phyloP scores from a whole-genome alignment of 2,888 invertebrate species.

The Drosophila algonquin region DNA sequence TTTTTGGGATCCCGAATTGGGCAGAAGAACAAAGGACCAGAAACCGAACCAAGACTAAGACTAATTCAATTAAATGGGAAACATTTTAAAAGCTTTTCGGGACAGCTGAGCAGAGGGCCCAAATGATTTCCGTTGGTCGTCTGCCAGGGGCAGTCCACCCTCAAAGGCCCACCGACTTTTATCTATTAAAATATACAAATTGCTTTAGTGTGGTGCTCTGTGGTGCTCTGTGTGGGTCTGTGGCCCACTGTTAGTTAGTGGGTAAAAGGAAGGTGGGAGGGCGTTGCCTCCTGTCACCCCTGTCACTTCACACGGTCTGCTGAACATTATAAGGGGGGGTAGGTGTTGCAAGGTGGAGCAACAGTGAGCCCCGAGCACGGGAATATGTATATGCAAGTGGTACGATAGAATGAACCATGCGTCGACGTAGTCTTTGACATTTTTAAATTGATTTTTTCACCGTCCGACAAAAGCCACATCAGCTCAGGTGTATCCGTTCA shows the following conservation, averaged over 20 bases:
- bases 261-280: conserved; percentile 8
- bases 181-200: conserved; percentile 65
- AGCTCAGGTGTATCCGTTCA: conserved; percentile 67
- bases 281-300: conserved; percentile 37
- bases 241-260: conserved; percentile 21
- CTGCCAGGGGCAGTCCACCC: conserved; percentile 41
- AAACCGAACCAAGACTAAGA: conserved; percentile 9
- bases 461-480: conserved; percentile 61
- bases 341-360: conserved; percentile 8
- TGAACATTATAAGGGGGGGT: conserved; percentile 34
- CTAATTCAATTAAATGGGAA: conserved; percentile 63
- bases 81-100: conserved; percentile 44
- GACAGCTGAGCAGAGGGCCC: conserved; percentile 19
- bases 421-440: conserved; percentile 49
- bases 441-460: conserved; percentile 63
- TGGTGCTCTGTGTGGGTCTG: background rate
- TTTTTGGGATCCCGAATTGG: conserved; percentile 26
- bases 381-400: background rate
- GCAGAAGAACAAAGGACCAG: conserved; percentile 32
- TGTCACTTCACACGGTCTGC: conserved; percentile 57
- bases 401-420: background rate
- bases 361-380: conserved; percentile 20
- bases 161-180: conserved; percentile 43
- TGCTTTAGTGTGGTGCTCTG: conserved; percentile 17
- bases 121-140: conserved; percentile 38